Evolutionary conservation across 2,113 vertebrate species (phyloP).

Genomic region (Phasianus colchicus): DNA sequence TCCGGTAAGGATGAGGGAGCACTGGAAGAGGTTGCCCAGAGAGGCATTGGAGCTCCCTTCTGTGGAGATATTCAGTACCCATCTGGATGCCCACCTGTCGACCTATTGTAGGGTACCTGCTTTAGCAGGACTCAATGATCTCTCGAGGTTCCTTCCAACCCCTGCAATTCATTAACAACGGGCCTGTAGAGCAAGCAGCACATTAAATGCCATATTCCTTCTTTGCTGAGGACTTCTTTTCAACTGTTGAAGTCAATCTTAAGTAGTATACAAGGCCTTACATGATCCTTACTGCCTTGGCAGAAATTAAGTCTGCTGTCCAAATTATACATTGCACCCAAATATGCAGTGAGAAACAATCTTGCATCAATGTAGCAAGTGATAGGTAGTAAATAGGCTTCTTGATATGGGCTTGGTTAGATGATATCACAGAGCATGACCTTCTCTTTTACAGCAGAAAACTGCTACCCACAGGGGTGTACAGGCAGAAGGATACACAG

Average conservation of each 20-base stretch:
- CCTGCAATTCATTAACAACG: not conserved
- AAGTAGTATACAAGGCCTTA: not conserved
- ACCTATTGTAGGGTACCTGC: no score
- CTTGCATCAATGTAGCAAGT: not conserved
- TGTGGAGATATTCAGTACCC: no score
- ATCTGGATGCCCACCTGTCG: no score
- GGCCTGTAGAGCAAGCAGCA: not conserved
- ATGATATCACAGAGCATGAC: not conserved
- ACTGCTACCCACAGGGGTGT: not conserved
- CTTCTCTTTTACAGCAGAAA: not conserved
- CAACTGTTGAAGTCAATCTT: not conserved
- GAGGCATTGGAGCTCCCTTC: no score
- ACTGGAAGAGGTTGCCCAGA: no score
- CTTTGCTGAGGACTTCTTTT: not conserved
- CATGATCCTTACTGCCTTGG: not conserved
- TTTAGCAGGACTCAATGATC: no score
- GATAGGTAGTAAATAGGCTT: not conserved
- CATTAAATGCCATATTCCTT: not conserved
- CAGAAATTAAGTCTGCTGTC: not conserved
- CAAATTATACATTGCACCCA: not conserved
- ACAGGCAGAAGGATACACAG: constrained; percentile 90
- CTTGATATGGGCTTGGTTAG: fast-evolving
- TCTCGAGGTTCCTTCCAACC: no score
- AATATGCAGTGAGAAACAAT: not conserved
- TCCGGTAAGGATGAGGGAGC: no score